Evolutionary conservation across 2,797 vertebrate species (phyloP).

Genomic region (Sandelia bainsii): DNA sequence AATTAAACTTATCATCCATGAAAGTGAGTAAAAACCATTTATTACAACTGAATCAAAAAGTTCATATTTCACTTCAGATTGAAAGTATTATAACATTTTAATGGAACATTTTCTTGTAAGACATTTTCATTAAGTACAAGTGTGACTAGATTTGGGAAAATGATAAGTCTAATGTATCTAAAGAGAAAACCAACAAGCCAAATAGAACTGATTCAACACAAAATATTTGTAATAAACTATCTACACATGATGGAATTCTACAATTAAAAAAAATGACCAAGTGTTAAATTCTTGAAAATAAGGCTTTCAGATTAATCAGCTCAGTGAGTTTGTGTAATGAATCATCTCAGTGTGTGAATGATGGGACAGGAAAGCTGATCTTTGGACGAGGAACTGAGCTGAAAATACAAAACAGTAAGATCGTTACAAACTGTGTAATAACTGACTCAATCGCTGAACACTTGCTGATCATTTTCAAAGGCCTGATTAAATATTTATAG

Average conservation of each 20-base stretch:
- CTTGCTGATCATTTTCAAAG: neutral
- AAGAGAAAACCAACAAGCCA: neutral
- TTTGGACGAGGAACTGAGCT: slow-evolving; percentile 24
- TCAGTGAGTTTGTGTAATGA: neutral
- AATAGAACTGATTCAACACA: neutral
- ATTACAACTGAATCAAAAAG: neutral
- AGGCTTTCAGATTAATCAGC: too few species aligned
- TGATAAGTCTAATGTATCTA: too few species aligned
- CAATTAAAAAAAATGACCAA: too few species aligned
- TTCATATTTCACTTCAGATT: too few species aligned
- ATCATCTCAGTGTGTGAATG: neutral
- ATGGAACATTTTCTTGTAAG: too few species aligned
- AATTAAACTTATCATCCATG: slow-evolving; percentile 5
- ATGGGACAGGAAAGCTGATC: neutral
- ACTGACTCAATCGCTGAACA: neutral
- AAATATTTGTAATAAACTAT: neutral
- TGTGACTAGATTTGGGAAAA: too few species aligned
- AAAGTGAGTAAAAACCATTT: slow-evolving; percentile 28
- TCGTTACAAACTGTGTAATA: neutral
- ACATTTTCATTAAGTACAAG: too few species aligned
- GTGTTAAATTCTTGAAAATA: too few species aligned
- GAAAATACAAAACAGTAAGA: slow-evolving; percentile 17
- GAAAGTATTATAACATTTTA: too few species aligned
- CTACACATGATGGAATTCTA: neutral
- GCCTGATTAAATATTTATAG: neutral